phyloP scores from a whole-genome alignment of 1,140 invertebrate genomes.

The Bathynomus jamesi region DNA sequence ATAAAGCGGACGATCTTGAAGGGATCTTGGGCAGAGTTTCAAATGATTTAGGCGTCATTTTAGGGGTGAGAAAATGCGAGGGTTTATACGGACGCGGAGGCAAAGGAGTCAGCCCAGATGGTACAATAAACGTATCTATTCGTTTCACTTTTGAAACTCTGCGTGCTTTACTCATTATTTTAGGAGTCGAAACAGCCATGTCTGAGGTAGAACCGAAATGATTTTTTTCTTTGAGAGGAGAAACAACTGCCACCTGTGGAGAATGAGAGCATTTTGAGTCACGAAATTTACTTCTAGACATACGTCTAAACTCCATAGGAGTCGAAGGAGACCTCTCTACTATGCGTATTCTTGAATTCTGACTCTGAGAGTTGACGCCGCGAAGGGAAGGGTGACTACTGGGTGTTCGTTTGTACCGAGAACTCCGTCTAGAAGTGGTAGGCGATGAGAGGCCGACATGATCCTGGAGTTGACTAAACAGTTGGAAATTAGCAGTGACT shows the following conservation, averaged over 20 bases:
- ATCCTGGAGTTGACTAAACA: conserved; percentile 25
- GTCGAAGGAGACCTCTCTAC: not conserved
- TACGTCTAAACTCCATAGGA: not conserved
- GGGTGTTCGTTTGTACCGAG: not conserved
- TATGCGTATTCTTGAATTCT: not conserved
- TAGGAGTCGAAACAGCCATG: not conserved
- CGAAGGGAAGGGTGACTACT: not conserved
- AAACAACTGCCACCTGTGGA: conserved; percentile 6
- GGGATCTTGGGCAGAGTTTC: not conserved
- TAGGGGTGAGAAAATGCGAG: not conserved
- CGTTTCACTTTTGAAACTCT: not conserved
- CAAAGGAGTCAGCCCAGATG: not conserved
- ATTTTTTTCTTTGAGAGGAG: conserved; percentile 11
- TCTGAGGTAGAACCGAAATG: too few species aligned
- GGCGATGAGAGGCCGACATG: not conserved
- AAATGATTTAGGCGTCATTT: not conserved
- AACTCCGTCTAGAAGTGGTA: not conserved
- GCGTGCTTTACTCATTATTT: not conserved
- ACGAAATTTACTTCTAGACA: not conserved
- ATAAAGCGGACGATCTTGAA: too few species aligned
- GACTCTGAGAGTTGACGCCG: not conserved
- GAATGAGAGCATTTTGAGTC: not conserved
- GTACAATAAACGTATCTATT: not conserved
- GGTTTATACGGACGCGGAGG: not conserved
- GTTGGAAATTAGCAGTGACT: conserved; percentile 29